These are phyloP conservation scores for Xyrauchen texanus DNA, from an alignment of 2,113 vertebrate species.

Conservation along the genomic window DNA sequence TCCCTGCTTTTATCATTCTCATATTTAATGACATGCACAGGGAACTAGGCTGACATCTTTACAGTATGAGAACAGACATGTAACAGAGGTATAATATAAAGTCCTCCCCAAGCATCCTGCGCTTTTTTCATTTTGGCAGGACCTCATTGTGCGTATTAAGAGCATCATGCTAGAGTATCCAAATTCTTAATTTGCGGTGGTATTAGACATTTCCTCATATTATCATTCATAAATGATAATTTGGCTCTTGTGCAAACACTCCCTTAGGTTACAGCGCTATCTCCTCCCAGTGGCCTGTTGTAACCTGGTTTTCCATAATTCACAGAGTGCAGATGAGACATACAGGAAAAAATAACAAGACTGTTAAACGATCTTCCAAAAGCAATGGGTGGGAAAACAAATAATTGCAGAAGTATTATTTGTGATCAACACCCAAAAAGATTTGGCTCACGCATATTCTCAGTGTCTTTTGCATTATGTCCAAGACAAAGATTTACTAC, in stretches of 20 bases:
- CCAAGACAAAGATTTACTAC: slow-evolving; percentile 57
- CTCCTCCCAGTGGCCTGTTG: slow-evolving; percentile 57
- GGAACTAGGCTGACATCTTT: slow-evolving; percentile 46
- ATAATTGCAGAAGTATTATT: slow-evolving; percentile 63
- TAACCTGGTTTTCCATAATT: slow-evolving; percentile 62
- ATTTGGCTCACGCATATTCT: slow-evolving; percentile 52
- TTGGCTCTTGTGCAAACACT: slow-evolving; percentile 54
- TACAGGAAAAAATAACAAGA: slow-evolving; percentile 60
- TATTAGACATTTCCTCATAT: slow-evolving; percentile 41
- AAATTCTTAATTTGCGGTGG: slow-evolving; percentile 33
- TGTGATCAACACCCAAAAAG: slow-evolving; percentile 61
- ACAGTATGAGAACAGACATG: slow-evolving; percentile 37
- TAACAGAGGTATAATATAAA: slow-evolving; percentile 9
- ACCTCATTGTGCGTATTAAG: slow-evolving; percentile 8
- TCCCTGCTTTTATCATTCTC: slow-evolving; percentile 28
- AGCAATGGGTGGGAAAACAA: slow-evolving; percentile 60
- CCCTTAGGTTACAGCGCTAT: slow-evolving; percentile 54
- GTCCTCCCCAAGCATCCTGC: neutral
- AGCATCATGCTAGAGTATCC: neutral
- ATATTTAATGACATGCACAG: slow-evolving; percentile 39
- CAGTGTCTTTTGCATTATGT: slow-evolving; percentile 56
- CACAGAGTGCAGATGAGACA: slow-evolving; percentile 44
- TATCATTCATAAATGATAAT: slow-evolving; percentile 53
- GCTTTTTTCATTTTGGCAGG: neutral
- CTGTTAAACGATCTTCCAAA: slow-evolving; percentile 47